Conservation (phyloP, 2,113 vertebrate species). For the Elaphurus davidianus region DNA sequence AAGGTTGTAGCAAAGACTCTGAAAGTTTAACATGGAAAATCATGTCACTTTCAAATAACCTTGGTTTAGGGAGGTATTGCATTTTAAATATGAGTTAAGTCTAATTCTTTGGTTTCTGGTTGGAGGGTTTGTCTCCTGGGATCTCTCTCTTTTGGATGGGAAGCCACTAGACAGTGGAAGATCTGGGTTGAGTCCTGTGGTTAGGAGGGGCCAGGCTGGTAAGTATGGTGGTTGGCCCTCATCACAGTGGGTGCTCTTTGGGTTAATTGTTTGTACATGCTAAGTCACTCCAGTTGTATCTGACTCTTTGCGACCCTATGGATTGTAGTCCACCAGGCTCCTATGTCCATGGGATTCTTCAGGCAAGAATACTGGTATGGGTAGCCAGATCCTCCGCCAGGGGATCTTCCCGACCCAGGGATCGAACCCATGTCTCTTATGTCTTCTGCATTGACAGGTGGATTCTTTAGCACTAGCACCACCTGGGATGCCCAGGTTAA, state of each 20-base stretch:
- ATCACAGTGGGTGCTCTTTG: neutral
- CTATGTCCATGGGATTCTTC: neutral
- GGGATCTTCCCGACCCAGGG: neutral
- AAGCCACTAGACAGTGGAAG: neutral
- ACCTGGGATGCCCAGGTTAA: neutral
- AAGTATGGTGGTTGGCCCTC: neutral
- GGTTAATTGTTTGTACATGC: neutral
- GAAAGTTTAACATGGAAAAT: neutral
- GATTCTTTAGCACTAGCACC: neutral
- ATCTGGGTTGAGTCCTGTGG: neutral
- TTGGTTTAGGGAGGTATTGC: neutral
- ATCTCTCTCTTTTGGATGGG: neutral
- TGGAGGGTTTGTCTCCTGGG: neutral
- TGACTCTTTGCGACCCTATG: neutral
- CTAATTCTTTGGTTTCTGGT: neutral
- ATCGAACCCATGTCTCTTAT: neutral
- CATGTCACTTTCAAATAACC: neutral
- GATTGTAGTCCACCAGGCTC: neutral
- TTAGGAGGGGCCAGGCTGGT: neutral
- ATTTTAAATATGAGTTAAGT: neutral
- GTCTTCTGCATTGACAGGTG: neutral
- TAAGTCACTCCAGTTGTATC: neutral
- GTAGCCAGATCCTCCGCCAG: neutral
- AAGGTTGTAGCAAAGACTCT: neutral
- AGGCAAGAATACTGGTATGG: neutral